phyloP scores from a whole-genome alignment of 2,113 vertebrate species.

The Myrmophylax atrothorax region DNA sequence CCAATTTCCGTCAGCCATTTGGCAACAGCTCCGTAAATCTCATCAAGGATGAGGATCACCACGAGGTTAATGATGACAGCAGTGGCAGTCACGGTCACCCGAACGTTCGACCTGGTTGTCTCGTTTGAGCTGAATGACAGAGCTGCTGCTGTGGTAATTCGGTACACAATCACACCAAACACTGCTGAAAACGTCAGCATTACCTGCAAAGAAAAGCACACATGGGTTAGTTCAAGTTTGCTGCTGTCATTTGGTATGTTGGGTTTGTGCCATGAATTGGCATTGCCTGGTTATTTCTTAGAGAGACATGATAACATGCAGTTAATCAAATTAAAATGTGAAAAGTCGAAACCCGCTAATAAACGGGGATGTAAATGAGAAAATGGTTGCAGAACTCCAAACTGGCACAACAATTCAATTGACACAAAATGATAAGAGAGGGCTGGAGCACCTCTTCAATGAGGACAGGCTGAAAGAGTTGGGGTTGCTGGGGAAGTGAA shows the following conservation, averaged over 20 bases:
- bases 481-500: background rate
- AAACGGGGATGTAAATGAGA: background rate
- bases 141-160: conserved; percentile 89
- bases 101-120: conserved; percentile 84
- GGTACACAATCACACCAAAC: conserved; percentile 91
- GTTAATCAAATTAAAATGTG: background rate
- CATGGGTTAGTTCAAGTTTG: background rate
- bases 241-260: background rate
- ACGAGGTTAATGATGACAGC: conserved; percentile 96
- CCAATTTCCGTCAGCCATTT: conserved; percentile 96
- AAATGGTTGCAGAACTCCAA: background rate
- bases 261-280: background rate
- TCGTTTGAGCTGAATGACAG: conserved; percentile 89
- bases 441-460: background rate
- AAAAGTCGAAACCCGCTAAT: background rate
- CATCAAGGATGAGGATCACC: conserved; percentile 93
- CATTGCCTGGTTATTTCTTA: background rate
- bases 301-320: fast-evolving
- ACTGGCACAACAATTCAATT: background rate
- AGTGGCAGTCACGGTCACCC: conserved; percentile 91
- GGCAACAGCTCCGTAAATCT: conserved; percentile 94
- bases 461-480: background rate
- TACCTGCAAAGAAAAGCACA: conserved; percentile 73
- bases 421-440: background rate
- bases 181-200: conserved; percentile 90